Evolutionary conservation across 2,888 invertebrate genomes (phyloP), one percentile per base, ranked within the genome.

Genomic region (Drosophila pseudotakahashii): DNA sequence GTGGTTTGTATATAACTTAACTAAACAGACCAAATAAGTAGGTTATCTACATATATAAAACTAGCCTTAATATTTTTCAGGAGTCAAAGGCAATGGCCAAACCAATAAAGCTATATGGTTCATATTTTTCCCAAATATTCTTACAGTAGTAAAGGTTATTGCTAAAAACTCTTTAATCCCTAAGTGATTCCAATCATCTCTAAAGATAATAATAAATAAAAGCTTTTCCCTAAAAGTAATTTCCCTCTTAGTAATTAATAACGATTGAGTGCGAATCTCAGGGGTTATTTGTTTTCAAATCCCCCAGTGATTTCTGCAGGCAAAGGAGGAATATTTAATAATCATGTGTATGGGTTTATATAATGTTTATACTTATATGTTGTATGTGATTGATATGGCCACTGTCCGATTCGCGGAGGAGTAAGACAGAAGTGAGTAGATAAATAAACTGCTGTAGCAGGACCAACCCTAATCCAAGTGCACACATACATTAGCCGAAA

Each of bases 401-500:
- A 83, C 42, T 88, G 81, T 81, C 81, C 81, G 67, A 76, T 71
- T 71, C 60, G 59, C 47, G 59, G 41, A 41, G 59, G 41, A 39
- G 55, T n/a, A 34, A 16, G 6, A 34, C 32, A 36, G 36, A 9
- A 34, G 55, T 34, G 54, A 58, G 59, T 59, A n/a, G 60, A 59
- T 59, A 59, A 59, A 59, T 60, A 59, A 59, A 39, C 55, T 36
- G 41, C 68, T 30, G 66, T 47, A 48, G 75, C 72, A 67, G 71
- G 60, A 88, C 88, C 87, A 79, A 77, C 82, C 90, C 88, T 89
- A 89, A 76, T 87, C 88, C 83, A 71, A 81, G 72, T 55, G 16
- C 44, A 48, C 50, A 37, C 36, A 47, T 37, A 62, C 48, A 60
- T 42, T 47, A 14, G 50, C 42, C 30, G 48, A 51, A 66, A 68